These are phyloP conservation scores for Geotrupes spiniger DNA, from an alignment of 2,888 invertebrate genomes.

Conservation along the genomic window DNA sequence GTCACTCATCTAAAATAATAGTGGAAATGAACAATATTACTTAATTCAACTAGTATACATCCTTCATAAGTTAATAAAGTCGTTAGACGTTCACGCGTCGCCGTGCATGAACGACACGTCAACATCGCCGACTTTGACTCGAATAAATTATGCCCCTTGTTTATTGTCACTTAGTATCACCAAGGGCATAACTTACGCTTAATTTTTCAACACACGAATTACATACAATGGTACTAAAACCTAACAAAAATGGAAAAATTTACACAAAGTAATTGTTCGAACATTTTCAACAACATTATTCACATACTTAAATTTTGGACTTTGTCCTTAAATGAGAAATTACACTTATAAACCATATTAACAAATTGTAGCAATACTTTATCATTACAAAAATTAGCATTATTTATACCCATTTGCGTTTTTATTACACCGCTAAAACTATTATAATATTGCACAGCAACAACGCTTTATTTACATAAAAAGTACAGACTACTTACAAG, in stretches of 20 bases:
- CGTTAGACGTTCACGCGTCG: neutral
- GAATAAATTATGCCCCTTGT: slow-evolving; percentile 1
- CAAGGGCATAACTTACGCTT: slow-evolving; percentile 4
- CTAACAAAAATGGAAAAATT: neutral
- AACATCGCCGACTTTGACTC: neutral
- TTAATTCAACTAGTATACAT: slow-evolving; percentile 1
- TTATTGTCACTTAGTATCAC: slow-evolving; percentile 4
- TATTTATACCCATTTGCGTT: slow-evolving; percentile 7
- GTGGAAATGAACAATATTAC: slow-evolving; percentile 8
- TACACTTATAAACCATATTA: slow-evolving; percentile 5
- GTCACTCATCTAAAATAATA: slow-evolving; percentile 25
- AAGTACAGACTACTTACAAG: slow-evolving; percentile 12
- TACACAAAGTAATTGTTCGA: neutral
- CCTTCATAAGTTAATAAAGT: slow-evolving; percentile 1
- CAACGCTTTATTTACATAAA: slow-evolving; percentile 12
- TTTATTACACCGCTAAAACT: slow-evolving; percentile 3
- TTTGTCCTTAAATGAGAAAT: slow-evolving; percentile 2
- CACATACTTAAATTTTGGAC: slow-evolving; percentile 1
- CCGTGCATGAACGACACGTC: slow-evolving; percentile 6
- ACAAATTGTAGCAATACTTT: slow-evolving; percentile 1
- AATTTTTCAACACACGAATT: neutral
- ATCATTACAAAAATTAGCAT: slow-evolving; percentile 6
- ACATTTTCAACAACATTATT: slow-evolving; percentile 3
- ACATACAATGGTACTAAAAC: slow-evolving; percentile 1
- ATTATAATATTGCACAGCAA: slow-evolving; percentile 21